Evolutionary conservation across 1,140 invertebrate species (phyloP), one percentile per base, ranked within the genome.

Genomic region (Bombus balteatus): DNA sequence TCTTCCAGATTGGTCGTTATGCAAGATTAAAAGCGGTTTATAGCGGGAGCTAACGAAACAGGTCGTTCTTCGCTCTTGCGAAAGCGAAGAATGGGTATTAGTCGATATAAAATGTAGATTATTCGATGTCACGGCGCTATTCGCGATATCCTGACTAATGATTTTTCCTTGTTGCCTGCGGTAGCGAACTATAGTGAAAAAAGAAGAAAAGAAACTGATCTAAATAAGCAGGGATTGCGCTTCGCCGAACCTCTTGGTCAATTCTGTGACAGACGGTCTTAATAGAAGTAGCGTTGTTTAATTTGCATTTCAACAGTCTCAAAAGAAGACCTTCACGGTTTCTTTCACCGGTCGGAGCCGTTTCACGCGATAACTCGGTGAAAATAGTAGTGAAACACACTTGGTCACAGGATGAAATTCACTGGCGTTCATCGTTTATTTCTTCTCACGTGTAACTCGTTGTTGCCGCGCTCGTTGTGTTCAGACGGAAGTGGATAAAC

Each of bases 341-440:
- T 92, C 87, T 89, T 88, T 84, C 81, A 80, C 83, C 77, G 43
- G 32, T 28, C 13, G 82, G 85, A 71, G 71, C 41, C 84, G 81
- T 86, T 92, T 88, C 91, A 75, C 78, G 86, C 91, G 88, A 91
- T 91, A 82, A 91, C 78, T 90, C 68, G 89, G 88, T 92, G 91
- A 92, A 92, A 92, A 92, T 88, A 85, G 76, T 88, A 71, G 81
- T 75, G 82, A 91, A 91, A 86, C 87, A 85, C 62, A 80, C 82
- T 85, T 83, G 73, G 84, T 88, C 70, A 70, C 65, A 76, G 72
- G 81, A 81, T 80, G 81, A 88, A 83, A 85, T 87, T 81, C 43
- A 2, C 59, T 32, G 53, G 5, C 62, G 10, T 2, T 62, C 62
- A 53, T 59, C 71, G 37, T 72, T n/a, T 70, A n/a, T 43, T 71